phyloP scores from a whole-genome alignment of 2,113 vertebrate genomes.

The Prionailurus viverrinus region DNA sequence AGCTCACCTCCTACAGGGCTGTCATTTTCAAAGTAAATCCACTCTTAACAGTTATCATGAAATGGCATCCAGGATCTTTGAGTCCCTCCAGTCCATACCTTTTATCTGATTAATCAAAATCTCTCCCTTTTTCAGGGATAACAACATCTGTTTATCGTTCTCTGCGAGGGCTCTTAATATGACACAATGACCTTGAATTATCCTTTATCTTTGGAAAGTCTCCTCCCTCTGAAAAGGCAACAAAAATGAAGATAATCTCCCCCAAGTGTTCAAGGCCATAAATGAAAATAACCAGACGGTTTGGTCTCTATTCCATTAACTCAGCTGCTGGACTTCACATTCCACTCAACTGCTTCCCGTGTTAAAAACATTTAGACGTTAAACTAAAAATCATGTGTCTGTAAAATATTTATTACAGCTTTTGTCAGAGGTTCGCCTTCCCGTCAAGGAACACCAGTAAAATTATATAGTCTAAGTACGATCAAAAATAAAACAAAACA shows the following conservation, averaged over 20 bases:
- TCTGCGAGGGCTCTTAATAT: background rate
- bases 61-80: slow-evolving; percentile 12
- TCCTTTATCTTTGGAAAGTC: slow-evolving; percentile 52
- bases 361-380: background rate
- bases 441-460: background rate
- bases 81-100: background rate
- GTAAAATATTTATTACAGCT: background rate
- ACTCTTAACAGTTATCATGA: background rate
- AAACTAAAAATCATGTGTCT: slow-evolving; percentile 16
- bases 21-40: slow-evolving; percentile 14
- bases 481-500: background rate
- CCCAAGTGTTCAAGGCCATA: slow-evolving; percentile 47
- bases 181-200: slow-evolving; percentile 46
- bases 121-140: background rate
- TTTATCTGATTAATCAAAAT: slow-evolving; percentile 56
- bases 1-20: background rate
- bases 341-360: background rate
- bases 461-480: background rate
- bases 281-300: slow-evolving; percentile 24
- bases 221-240: slow-evolving; percentile 56
- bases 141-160: slow-evolving; percentile 64
- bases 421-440: slow-evolving; percentile 5
- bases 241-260: slow-evolving; percentile 6
- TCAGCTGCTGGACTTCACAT: slow-evolving; percentile 43
- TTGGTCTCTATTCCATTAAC: background rate